These are phyloP conservation scores for Tribolium freemani DNA, from an alignment of 2,888 invertebrate genomes.

Conservation along the genomic window DNA sequence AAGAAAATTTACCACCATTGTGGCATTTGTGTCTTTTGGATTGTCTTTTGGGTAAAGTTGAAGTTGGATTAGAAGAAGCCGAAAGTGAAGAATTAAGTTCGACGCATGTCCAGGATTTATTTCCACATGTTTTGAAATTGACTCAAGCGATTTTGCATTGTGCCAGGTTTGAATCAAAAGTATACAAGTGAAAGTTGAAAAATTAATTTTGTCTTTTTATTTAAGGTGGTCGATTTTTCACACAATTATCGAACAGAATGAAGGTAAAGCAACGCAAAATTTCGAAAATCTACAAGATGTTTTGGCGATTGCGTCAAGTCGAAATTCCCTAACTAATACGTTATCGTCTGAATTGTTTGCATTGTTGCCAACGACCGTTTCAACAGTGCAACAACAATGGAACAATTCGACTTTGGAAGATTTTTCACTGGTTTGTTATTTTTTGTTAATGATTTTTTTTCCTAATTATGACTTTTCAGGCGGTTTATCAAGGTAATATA, in stretches of 20 bases:
- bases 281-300: constrained; percentile 67
- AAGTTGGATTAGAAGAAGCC: constrained; percentile 73
- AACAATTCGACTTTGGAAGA: constrained; percentile 71
- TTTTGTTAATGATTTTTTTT: neutral
- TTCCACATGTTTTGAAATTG: constrained; percentile 77
- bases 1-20: constrained; percentile 75
- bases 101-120: constrained; percentile 72
- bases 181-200: neutral
- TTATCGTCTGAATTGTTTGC: constrained; percentile 71
- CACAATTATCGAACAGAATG: constrained; percentile 62
- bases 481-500: constrained; percentile 81
- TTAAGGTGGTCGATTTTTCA: constrained; percentile 63
- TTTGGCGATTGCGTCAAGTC: constrained; percentile 67
- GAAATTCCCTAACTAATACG: constrained; percentile 62
- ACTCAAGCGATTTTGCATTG: constrained; percentile 77
- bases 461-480: constrained; percentile 66
- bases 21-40: constrained; percentile 83
- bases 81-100: constrained; percentile 63
- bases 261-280: constrained; percentile 67
- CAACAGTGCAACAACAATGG: constrained; percentile 76
- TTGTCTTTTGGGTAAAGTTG: constrained; percentile 81
- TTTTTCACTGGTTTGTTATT: constrained; percentile 72
- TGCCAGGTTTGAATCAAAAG: constrained; percentile 64
- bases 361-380: constrained; percentile 71
- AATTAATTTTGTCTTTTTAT: neutral